Evolutionary conservation across 1,140 invertebrate genomes (phyloP).

Genomic region (Diprion similis): DNA sequence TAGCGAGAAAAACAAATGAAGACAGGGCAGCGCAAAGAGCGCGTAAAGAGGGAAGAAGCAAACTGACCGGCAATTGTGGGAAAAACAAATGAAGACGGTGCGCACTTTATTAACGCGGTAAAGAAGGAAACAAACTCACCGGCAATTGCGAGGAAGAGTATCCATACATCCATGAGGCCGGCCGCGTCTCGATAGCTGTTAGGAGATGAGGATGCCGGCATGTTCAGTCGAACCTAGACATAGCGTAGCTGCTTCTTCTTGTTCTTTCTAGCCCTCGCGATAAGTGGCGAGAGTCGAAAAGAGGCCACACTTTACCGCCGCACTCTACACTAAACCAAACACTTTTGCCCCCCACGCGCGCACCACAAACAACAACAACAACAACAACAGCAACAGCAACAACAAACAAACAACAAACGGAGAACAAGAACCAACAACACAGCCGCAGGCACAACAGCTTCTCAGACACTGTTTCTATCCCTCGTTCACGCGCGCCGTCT

Average conservation of each 20-base stretch:
- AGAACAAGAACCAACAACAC: too few species aligned
- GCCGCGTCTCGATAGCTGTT: slow-evolving; percentile 28
- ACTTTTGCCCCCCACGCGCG: too few species aligned
- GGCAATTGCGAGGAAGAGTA: slow-evolving; percentile 47
- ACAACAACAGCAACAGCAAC: too few species aligned
- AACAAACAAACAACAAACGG: too few species aligned
- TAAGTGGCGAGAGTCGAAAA: not conserved
- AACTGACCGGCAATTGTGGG: not conserved
- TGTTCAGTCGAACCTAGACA: not conserved
- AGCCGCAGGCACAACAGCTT: too few species aligned
- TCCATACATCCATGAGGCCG: slow-evolving; percentile 51
- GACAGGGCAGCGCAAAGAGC: not conserved
- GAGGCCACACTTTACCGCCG: too few species aligned
- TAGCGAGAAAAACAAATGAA: not conserved
- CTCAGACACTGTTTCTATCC: too few species aligned
- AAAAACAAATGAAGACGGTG: not conserved
- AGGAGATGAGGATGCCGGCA: slow-evolving; percentile 17
- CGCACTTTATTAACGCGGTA: not conserved
- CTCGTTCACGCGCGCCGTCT: too few species aligned
- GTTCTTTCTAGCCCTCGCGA: not conserved
- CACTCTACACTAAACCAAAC: too few species aligned
- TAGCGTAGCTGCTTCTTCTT: slow-evolving; percentile 19
- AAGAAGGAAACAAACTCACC: slow-evolving; percentile 37
- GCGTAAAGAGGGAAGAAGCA: not conserved
- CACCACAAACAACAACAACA: too few species aligned